phyloP scores from a whole-genome alignment of 2,888 invertebrate genomes.

The Epiblema foenella region DNA sequence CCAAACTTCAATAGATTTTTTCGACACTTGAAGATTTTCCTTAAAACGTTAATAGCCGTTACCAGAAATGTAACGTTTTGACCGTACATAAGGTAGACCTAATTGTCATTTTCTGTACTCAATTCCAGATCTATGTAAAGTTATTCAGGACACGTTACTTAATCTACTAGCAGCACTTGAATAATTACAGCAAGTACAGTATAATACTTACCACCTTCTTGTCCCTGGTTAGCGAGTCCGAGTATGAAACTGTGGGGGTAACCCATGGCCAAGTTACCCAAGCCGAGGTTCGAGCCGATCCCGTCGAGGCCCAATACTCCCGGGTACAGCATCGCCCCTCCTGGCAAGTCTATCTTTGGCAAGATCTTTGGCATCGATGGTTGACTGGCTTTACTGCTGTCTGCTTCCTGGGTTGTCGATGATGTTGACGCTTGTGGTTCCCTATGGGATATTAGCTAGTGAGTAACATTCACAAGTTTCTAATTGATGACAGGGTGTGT shows the following conservation, averaged over 20 bases:
- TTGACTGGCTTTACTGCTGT: slow-evolving; percentile 68
- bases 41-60: too few species aligned
- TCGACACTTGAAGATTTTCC: too few species aligned
- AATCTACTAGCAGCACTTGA: too few species aligned
- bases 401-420: slow-evolving; percentile 69
- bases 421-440: slow-evolving; percentile 74
- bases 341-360: slow-evolving; percentile 76
- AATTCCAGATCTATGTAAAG: too few species aligned
- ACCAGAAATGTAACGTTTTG: too few species aligned
- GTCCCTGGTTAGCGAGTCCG: slow-evolving; percentile 79
- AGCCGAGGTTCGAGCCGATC: slow-evolving; percentile 70
- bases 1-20: too few species aligned
- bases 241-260: slow-evolving; percentile 81
- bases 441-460: slow-evolving; percentile 52
- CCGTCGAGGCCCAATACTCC: slow-evolving; percentile 70
- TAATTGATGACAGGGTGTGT: too few species aligned
- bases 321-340: slow-evolving; percentile 78
- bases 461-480: not conserved
- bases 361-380: slow-evolving; percentile 67
- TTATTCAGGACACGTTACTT: too few species aligned
- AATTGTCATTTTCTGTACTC: too few species aligned
- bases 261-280: slow-evolving; percentile 77
- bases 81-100: too few species aligned
- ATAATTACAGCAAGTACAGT: too few species aligned
- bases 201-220: slow-evolving; percentile 71